These are phyloP conservation scores for Hetaerina titia DNA, from an alignment of 2,888 invertebrate species.

Conservation along the genomic window DNA sequence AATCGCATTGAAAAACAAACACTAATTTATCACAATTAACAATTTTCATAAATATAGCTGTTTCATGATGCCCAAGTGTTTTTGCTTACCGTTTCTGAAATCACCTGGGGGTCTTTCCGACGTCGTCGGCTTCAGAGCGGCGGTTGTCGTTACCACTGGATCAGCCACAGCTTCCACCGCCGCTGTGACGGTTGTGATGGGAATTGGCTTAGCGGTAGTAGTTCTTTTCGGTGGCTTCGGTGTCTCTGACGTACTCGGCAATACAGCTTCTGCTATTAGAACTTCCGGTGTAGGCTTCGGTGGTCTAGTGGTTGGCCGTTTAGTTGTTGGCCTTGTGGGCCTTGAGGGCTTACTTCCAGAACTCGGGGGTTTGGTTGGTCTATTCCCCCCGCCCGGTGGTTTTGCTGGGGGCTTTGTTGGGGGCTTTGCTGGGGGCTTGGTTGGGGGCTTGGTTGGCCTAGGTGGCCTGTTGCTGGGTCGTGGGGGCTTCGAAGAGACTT, in stretches of 20 bases:
- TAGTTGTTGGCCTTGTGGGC: constrained; percentile 68
- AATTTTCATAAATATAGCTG: too few relatives aligned
- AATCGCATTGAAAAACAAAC: too few relatives aligned
- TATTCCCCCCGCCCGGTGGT: background rate
- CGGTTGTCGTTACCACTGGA: constrained; percentile 73
- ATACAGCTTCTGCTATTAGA: constrained; percentile 71
- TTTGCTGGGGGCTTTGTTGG: background rate
- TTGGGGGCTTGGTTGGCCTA: background rate
- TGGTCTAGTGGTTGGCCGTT: constrained; percentile 70
- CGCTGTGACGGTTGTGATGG: constrained; percentile 74
- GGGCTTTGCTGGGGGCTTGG: background rate
- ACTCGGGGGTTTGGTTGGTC: background rate
- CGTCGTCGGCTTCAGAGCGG: constrained; percentile 7
- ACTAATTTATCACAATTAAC: too few relatives aligned
- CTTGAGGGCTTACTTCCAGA: background rate
- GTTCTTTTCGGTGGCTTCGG: constrained; percentile 71
- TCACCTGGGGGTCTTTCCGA: constrained; percentile 71
- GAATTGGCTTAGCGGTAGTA: background rate
- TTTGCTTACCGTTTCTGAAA: constrained; percentile 77
- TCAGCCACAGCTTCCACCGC: constrained; percentile 73
- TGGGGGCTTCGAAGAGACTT: background rate
- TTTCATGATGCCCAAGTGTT: constrained; percentile 35
- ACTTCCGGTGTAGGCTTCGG: constrained; percentile 69
- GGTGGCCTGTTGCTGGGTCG: constrained; percentile 18
- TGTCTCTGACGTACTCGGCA: constrained; percentile 71